These are phyloP conservation scores for Cavia aperea DNA, from an alignment of 2,113 vertebrate genomes.

Conservation along the genomic window DNA sequence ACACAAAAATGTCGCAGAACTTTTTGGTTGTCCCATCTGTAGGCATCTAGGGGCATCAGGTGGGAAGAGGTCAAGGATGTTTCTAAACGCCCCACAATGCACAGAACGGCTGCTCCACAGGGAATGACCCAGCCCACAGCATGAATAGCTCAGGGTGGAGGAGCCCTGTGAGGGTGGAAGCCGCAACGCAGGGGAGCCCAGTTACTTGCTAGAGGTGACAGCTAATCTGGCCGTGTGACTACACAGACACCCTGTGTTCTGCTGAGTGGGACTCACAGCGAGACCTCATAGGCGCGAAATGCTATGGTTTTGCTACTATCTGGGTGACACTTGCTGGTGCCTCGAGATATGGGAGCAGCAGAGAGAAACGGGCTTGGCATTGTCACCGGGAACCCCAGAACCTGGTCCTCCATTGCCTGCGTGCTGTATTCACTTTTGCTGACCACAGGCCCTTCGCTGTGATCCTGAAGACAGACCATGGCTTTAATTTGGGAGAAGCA, in stretches of 20 bases:
- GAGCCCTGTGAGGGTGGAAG: rapidly evolving
- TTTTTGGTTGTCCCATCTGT: rapidly evolving
- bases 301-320: rapidly evolving
- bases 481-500: no score
- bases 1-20: neutral
- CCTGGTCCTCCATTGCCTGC: rapidly evolving
- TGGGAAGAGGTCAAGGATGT: neutral
- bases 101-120: rapidly evolving
- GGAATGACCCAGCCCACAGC: rapidly evolving
- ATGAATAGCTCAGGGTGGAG: rapidly evolving
- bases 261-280: neutral
- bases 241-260: rapidly evolving
- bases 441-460: rapidly evolving
- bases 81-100: rapidly evolving
- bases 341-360: rapidly evolving
- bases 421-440: rapidly evolving
- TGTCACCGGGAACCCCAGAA: rapidly evolving
- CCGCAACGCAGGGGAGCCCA: no score
- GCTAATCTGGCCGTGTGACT: rapidly evolving
- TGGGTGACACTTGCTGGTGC: rapidly evolving
- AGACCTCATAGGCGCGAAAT: rapidly evolving
- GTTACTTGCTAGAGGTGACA: no score
- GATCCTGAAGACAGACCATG: no score
- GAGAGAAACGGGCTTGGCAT: rapidly evolving
- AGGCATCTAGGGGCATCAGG: rapidly evolving